phyloP scores from a whole-genome alignment of 2,888 invertebrate species.

The Gastracanthus pulcherrimus region DNA sequence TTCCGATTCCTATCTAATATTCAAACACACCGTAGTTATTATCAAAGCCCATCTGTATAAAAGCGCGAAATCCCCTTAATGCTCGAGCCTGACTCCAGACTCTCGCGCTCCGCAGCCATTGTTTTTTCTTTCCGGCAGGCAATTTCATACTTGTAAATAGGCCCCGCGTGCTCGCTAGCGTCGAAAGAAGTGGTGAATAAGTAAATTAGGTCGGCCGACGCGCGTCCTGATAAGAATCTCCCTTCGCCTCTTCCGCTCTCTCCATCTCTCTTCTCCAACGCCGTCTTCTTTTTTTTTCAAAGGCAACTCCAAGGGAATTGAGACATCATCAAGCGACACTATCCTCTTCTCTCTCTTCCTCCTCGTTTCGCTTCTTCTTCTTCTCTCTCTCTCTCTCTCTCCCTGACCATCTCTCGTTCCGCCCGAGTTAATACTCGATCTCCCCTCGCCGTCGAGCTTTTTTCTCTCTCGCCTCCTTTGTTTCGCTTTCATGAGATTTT shows the following conservation, averaged over 20 bases:
- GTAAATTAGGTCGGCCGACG: constrained; percentile 87
- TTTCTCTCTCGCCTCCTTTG: constrained; percentile 64
- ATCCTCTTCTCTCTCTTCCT: constrained; percentile 58
- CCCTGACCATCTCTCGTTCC: constrained; percentile 62
- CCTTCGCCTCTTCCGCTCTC: constrained; percentile 74
- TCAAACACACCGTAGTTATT: constrained; percentile 40
- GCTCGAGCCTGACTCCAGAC: constrained; percentile 56
- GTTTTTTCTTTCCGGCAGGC: constrained; percentile 56
- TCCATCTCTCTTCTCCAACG: constrained; percentile 51
- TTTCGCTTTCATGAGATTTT: constrained; percentile 74
- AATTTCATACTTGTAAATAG: constrained; percentile 81
- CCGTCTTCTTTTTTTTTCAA: constrained; percentile 64
- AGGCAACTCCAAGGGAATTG: constrained; percentile 69
- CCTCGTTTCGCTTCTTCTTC: neutral
- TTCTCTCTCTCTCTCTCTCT: constrained; percentile 57
- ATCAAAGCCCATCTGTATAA: constrained; percentile 38
- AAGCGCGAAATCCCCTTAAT: constrained; percentile 40
- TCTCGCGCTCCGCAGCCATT: constrained; percentile 25
- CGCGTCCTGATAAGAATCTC: constrained; percentile 84
- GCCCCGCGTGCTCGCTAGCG: constrained; percentile 79
- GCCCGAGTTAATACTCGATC: constrained; percentile 69
- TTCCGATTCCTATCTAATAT: no score
- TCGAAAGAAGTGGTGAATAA: constrained; percentile 84
- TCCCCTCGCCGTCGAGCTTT: constrained; percentile 43
- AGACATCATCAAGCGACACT: constrained; percentile 72